Base-by-base conservation (phyloP, 2,888 invertebrate genomes). In the Drosophila cognata region DNA sequence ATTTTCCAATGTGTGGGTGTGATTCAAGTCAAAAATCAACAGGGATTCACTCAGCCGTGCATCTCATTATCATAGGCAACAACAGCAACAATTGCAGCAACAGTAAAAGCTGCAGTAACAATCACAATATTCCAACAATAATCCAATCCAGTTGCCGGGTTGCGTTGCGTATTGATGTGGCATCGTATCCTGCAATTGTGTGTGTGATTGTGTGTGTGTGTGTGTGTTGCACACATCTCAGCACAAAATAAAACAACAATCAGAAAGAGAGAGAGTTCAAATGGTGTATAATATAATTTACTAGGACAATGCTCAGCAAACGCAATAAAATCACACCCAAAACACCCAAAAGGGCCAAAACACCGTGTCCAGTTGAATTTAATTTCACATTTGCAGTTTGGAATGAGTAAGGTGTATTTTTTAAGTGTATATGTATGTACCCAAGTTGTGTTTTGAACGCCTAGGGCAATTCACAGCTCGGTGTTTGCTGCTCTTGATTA, bases 11-110 rank as follows among this genome's bases (percentile, higher is more conserved):
- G 46, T 41, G 43, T 35, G n/a, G 10, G 5, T 41, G 11, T 8
- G 7, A 33, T 48, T n/a, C 0, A 71, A 56, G 61, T 51, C 74
- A 61, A n/a, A 60, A 62, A 21, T 70, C 61, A 56, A 35, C 29
- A 38, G 43, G 50, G 61, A 56, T 61, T 69, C 60, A 66, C 38
- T 70, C 70, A 70, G 43, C 48, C 56, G 62, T 61, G 61, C 79
- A 79, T 46, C 64, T 18, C 61, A 71, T 79, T 65, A 74, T 51
- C 66, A 64, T 31, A 25, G 25, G 7, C 31, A 36, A 50, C 43
- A 48, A 41, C 33, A 60, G 16, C 36, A 38, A 25, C 36, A 71
- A 33, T 2, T 21, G 13, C 13, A 4, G 46, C 31, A 31, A 38
- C 38, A 33, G 36, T n/a, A 48, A 16, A 31, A 61, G 13, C 25